Evolutionary conservation across 2,113 vertebrate species (phyloP).

Genomic region (Thunnus thynnus): DNA sequence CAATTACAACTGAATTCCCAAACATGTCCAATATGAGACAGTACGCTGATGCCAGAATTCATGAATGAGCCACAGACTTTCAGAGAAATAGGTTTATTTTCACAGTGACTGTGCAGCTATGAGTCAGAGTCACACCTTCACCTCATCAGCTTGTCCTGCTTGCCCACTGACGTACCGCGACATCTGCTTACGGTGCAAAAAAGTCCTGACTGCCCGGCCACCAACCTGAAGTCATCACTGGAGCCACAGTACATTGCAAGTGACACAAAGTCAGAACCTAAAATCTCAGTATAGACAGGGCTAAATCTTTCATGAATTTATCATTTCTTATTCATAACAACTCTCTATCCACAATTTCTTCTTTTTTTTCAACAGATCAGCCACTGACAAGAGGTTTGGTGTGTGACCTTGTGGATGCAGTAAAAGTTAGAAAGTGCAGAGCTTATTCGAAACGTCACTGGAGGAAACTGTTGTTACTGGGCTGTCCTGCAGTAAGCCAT

Average conservation of each 20-base stretch:
- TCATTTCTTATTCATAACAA: slow-evolving; percentile 85
- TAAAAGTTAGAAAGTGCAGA: slow-evolving; percentile 55
- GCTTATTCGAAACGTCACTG: slow-evolving; percentile 20
- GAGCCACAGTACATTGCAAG: slow-evolving; percentile 72
- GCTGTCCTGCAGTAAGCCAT: slow-evolving; percentile 12
- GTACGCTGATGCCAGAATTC: neutral
- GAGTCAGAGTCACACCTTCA: slow-evolving; percentile 36
- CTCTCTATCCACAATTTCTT: slow-evolving; percentile 60
- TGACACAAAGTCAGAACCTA: slow-evolving; percentile 80
- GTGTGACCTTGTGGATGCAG: slow-evolving; percentile 54
- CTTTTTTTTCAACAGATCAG: slow-evolving; percentile 13
- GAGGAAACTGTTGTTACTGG: slow-evolving; percentile 28
- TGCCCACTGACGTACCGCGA: slow-evolving; percentile 20
- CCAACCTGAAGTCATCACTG: slow-evolving; percentile 74
- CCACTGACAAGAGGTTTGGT: slow-evolving; percentile 37
- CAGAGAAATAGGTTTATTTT: neutral
- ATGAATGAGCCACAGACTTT: neutral
- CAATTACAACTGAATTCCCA: neutral
- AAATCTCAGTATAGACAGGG: slow-evolving; percentile 78
- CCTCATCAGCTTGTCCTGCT: slow-evolving; percentile 30
- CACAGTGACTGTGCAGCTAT: slow-evolving; percentile 3
- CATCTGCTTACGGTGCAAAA: slow-evolving; percentile 74
- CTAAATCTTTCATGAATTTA: slow-evolving; percentile 83
- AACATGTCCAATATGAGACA: slow-evolving; percentile 12
- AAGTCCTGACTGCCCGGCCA: slow-evolving; percentile 34